phyloP scores from a whole-genome alignment of 1,140 invertebrate genomes.

The Telenomus remus region DNA sequence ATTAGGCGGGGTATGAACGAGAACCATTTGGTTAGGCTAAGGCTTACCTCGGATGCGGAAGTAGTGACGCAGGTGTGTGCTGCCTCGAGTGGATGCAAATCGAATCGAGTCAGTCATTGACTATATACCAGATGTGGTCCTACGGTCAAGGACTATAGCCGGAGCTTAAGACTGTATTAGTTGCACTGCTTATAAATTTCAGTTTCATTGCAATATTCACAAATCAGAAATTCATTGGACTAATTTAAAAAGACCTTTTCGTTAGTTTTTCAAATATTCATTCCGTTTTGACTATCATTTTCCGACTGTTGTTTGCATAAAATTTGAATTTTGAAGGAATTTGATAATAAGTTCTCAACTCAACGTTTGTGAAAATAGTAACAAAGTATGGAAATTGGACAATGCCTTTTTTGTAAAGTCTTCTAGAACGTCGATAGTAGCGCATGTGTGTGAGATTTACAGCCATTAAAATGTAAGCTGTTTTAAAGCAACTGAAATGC shows the following conservation, averaged over 20 bases:
- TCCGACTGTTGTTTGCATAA: too few relatives aligned
- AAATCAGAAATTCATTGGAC: too few relatives aligned
- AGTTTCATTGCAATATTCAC: not conserved
- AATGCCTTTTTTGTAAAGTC: conserved; percentile 1
- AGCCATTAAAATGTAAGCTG: conserved; percentile 21
- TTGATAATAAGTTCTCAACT: not conserved
- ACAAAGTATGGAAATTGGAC: not conserved
- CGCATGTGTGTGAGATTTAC: conserved; percentile 16
- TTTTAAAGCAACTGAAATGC: conserved; percentile 21
- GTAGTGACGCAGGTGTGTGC: conserved; percentile 36
- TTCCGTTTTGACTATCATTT: too few relatives aligned
- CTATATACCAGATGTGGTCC: conserved; percentile 51
- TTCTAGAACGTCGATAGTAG: conserved; percentile 3
- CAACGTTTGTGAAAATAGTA: not conserved
- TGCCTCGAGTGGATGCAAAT: conserved; percentile 54
- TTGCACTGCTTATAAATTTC: conserved; percentile 9
- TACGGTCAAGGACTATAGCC: conserved; percentile 40
- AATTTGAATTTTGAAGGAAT: conserved; percentile 2
- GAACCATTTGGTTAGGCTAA: conserved; percentile 31
- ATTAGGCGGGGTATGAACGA: conserved; percentile 23
- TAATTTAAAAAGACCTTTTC: too few relatives aligned
- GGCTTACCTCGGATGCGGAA: conserved; percentile 28
- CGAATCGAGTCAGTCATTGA: conserved; percentile 53
- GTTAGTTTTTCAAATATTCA: too few relatives aligned
- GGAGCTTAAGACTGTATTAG: conserved; percentile 39